phyloP scores from a whole-genome alignment of 2,888 invertebrate species.

The Morinoia aosen region DNA sequence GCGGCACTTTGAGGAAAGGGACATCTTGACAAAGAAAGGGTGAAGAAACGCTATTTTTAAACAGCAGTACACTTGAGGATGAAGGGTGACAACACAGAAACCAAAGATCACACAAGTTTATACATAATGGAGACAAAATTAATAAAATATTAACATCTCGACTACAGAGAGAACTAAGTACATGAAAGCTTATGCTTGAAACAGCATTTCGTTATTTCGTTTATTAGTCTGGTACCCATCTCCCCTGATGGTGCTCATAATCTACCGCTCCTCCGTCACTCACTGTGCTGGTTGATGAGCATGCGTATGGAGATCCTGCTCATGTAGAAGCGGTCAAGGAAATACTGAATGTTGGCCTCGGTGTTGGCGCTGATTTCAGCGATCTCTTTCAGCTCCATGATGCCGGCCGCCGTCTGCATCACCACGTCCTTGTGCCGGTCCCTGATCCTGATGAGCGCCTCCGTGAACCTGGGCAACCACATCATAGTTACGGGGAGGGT shows the following conservation, averaged over 20 bases:
- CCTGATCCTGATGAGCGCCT: slow-evolving; percentile 89
- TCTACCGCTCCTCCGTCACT: slow-evolving; percentile 73
- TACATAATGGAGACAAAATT: too few relatives aligned
- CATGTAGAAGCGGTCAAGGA: slow-evolving; percentile 98
- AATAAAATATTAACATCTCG: too few relatives aligned
- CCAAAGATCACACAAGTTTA: too few relatives aligned
- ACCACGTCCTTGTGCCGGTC: slow-evolving; percentile 98
- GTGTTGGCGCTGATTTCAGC: slow-evolving; percentile 82
- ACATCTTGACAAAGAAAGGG: slow-evolving; percentile 80
- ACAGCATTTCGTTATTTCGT: too few relatives aligned
- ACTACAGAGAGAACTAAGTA: too few relatives aligned
- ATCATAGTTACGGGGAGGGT: slow-evolving; percentile 64
- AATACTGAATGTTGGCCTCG: slow-evolving; percentile 97
- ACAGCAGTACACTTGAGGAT: slow-evolving; percentile 53
- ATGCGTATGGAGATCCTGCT: slow-evolving; percentile 97
- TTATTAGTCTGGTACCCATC: too few relatives aligned
- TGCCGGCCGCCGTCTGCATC: slow-evolving; percentile 98
- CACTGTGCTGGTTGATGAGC: slow-evolving; percentile 99
- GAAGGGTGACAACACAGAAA: too few relatives aligned
- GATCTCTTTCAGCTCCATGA: slow-evolving; percentile 93
- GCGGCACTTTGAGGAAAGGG: slow-evolving; percentile 68
- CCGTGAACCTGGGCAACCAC: slow-evolving; percentile 81
- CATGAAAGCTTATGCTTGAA: too few relatives aligned
- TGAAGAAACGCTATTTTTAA: slow-evolving; percentile 74
- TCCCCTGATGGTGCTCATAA: too few relatives aligned